Base-by-base conservation (phyloP, 2,888 invertebrate genomes). In the Laothoe populi region DNA sequence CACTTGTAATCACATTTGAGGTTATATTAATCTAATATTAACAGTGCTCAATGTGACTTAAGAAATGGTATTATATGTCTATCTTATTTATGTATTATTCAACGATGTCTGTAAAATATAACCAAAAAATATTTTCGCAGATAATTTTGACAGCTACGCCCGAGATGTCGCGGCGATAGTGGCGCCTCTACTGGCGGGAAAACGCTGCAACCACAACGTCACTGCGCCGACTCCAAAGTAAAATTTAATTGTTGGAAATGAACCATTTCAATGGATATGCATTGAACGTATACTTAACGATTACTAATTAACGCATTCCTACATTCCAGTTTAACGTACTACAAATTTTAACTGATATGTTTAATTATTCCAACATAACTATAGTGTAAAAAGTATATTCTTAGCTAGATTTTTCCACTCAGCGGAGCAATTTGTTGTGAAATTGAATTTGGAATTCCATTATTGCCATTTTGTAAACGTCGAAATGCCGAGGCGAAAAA, bases 61-160 rank as follows among this genome's bases (percentile, higher is more conserved):
- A 10, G 4, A 31, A 16, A 16, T 1, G 35, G 19, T 11, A 19
- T 53, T 35, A n/a, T 4, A 19, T 1, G 4, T 19, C 8, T 19
- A 53, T 35, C 0, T 31, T 35, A 19, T 53, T 10, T 11, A 8
- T 35, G 31, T 53, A 35, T 53, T 53, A 11, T 35, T 35, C 2
- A 2, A 19, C 19, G 4, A 19, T 53, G 11, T 35, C 8, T 31
- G 5, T 19, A 19, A 53, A 35, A 19, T 19, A 53, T 31, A 31
- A 35, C 53, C 31, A 53, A 53, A 19, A 31, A 49, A 16, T 19
- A 44, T 42, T 38, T 48, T 26, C 74, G 72, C 69, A 71, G 61
- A 67, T 67, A 80, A 78, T 77, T 86, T 90, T 92, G 91, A 90
- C 91, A 92, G 83, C 77, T 88, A 84, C 90, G 85, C 89, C 90